phyloP scores from a whole-genome alignment of 2,113 vertebrate species.

The Castor canadensis region DNA sequence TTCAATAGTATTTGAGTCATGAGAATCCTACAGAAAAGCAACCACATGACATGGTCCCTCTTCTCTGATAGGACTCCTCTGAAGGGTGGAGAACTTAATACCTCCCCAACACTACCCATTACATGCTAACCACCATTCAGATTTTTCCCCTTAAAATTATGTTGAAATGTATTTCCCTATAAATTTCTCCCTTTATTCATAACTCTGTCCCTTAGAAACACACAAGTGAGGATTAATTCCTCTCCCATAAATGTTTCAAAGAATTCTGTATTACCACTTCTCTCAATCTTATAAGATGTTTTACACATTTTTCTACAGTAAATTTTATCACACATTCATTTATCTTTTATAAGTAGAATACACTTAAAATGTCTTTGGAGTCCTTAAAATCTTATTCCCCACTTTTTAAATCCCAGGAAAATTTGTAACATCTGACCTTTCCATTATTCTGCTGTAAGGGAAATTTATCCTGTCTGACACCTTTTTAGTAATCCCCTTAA shows the following conservation, averaged over 20 bases:
- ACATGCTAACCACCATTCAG: not conserved
- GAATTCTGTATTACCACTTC: not conserved
- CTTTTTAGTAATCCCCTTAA: not conserved
- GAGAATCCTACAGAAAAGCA: not conserved
- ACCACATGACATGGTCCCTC: not conserved
- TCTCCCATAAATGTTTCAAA: not conserved
- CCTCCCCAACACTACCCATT: not conserved
- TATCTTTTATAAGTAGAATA: not conserved
- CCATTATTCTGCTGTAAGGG: not conserved
- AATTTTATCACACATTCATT: not conserved
- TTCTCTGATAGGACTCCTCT: not conserved
- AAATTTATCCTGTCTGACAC: not conserved
- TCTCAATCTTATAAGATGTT: not conserved
- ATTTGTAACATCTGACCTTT: not conserved
- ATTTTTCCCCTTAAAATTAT: slow-evolving; percentile 2
- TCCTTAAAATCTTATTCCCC: not conserved
- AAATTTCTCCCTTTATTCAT: not conserved
- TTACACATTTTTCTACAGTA: not conserved
- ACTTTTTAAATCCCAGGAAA: not conserved
- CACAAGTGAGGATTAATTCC: not conserved
- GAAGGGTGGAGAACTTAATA: not conserved
- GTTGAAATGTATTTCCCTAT: not conserved
- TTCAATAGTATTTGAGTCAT: too few relatives aligned
- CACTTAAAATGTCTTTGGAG: not conserved
- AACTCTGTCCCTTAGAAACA: not conserved